A percentile compares a stretch with the other conserved stretches of the same genome.
Conservation (phyloP, 2,113 vertebrate species). For the Catagonus wagneri region DNA sequence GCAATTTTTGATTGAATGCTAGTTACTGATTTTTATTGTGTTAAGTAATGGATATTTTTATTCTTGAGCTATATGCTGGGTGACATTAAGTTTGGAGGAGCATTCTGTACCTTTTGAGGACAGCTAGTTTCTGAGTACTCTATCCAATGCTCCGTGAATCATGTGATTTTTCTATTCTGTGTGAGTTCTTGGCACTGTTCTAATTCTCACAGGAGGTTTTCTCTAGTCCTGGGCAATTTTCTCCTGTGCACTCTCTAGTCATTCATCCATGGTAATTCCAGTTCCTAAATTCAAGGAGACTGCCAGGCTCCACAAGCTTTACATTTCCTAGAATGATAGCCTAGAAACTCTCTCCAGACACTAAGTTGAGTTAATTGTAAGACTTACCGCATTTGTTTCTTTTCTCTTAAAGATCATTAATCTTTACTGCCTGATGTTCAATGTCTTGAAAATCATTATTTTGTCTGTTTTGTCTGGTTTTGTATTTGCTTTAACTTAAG, state of each 20-base stretch:
- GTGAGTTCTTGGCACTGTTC: background rate
- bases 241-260: background rate
- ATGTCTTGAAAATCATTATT: background rate
- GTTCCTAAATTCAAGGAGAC: background rate
- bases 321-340: background rate
- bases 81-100: background rate
- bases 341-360: constrained; percentile 22
- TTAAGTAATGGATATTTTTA: background rate
- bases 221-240: background rate
- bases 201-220: background rate
- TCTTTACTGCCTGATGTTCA: background rate
- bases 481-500: background rate
- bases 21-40: background rate
- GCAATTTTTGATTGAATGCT: background rate
- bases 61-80: background rate
- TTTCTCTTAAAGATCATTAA: constrained; percentile 29
- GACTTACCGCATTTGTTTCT: constrained; percentile 13
- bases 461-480: background rate
- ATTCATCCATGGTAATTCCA: background rate
- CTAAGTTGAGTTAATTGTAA: constrained; percentile 42
- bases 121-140: background rate
- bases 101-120: background rate
- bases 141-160: background rate
- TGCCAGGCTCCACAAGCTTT: background rate
- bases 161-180: background rate